Evolutionary conservation across 2,797 vertebrate species (phyloP).

Genomic region (Myripristis murdjan): DNA sequence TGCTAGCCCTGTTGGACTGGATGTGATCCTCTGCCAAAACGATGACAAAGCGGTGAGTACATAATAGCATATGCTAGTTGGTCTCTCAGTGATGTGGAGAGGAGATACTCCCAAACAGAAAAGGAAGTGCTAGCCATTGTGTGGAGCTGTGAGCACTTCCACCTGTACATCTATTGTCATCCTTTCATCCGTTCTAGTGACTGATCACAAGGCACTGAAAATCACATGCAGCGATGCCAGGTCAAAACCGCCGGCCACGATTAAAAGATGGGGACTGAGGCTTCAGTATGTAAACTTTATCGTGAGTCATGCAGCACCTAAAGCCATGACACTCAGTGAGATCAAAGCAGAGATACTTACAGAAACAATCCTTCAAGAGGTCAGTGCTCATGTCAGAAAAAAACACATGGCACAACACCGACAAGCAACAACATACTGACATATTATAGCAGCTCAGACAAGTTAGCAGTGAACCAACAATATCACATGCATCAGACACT

Average conservation of each 20-base stretch:
- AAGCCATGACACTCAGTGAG: conserved; percentile 31
- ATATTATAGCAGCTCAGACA: too few relatives aligned
- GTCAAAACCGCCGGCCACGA: conserved; percentile 43
- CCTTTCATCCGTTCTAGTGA: conserved; percentile 42
- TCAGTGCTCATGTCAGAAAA: conserved; percentile 9
- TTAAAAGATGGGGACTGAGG: conserved; percentile 45
- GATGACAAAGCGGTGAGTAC: neutral
- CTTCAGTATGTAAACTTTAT: conserved; percentile 55
- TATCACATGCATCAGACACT: too few relatives aligned
- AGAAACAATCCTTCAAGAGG: conserved; percentile 28
- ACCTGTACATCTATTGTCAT: conserved; percentile 50
- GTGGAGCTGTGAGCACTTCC: conserved; percentile 57
- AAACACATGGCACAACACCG: conserved; percentile 31
- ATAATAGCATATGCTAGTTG: conserved; percentile 38
- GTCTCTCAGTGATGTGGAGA: conserved; percentile 38
- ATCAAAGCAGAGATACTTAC: conserved; percentile 35
- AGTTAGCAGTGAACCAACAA: too few relatives aligned
- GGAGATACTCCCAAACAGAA: conserved; percentile 48
- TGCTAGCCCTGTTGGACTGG: conserved; percentile 24
- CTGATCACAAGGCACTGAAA: conserved; percentile 53
- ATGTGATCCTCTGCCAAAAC: conserved; percentile 42
- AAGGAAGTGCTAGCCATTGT: conserved; percentile 48
- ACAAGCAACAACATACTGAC: neutral
- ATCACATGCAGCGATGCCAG: conserved; percentile 55
- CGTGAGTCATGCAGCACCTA: neutral